Base-by-base conservation (phyloP, 2,797 vertebrate species). In the Malacoraja senta region DNA sequence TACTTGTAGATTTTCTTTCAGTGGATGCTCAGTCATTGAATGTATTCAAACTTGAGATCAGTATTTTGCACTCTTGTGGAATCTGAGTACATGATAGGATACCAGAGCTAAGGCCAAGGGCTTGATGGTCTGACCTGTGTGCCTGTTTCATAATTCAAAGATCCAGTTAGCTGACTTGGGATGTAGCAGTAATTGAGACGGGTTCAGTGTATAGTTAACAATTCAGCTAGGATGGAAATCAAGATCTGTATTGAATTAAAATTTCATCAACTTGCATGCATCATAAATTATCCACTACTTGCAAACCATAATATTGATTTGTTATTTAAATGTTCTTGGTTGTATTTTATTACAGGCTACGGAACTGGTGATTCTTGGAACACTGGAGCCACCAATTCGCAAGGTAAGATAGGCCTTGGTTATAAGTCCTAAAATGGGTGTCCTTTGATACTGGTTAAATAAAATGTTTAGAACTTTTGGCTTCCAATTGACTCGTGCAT, bases 331-430 rank as follows among this genome's bases (percentile, higher is more conserved):
- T 88, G 19, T 13, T 71, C 19, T 26, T 71, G 17, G 17, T 24
- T 91, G 13, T 76, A 3, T 63, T 84, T 92, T 58, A n/a, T 58
- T 92, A 7, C 15, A 92, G 90, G 90, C 26, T 92, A 92, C 15
- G 90, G 72, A 44, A 74, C 90, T 6, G 65, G 71, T 53, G 68
- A 76, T 76, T 72, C 90, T 92, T 92, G 90, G 90, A 92, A 92
- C 44, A 92, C 90, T 53, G 90, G 90, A 92, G 90, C 90, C 24
- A 92, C 71, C 12, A 92, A 92, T 92, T 92, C 90, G 15, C 90
- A 92, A 29, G 68, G 90, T 92, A 92, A 92, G 71, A 29, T 74
- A 17, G 26, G 29, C 72, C 9, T 91, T 72, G 8, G 63, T 91
- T 72, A 21, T 44, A 38, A 13, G 10, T 71, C 38, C 24, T 53